Conservation (phyloP, 2,113 vertebrate species). For the Amblyornis subalaris region DNA sequence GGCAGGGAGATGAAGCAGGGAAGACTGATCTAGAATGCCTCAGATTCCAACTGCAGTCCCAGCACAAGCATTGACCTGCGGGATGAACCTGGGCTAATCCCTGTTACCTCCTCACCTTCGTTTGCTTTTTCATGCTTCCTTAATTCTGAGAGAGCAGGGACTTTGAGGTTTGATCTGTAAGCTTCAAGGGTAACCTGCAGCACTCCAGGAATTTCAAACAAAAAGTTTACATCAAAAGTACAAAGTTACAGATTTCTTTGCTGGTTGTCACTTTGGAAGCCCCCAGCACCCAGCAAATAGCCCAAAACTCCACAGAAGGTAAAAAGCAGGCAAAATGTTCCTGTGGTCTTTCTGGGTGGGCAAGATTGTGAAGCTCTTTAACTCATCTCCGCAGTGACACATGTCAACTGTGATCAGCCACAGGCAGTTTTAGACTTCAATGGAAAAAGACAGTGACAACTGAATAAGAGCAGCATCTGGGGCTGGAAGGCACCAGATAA, state of each 20-base stretch:
- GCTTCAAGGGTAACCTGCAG: not conserved
- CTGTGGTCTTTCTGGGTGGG: not conserved
- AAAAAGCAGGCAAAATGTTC: not conserved
- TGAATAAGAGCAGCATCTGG: not conserved
- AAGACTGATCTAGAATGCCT: not conserved
- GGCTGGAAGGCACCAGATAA: not conserved
- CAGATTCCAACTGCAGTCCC: not conserved
- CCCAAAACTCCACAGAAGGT: not conserved
- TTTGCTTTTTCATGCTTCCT: not conserved
- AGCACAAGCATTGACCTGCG: not conserved
- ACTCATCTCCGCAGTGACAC: not conserved
- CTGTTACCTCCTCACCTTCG: not conserved
- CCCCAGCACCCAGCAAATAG: not conserved
- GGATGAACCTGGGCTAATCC: not conserved
- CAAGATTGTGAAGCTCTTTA: not conserved
- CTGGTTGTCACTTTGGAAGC: not conserved
- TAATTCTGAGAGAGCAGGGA: not conserved
- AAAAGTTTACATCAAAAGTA: not conserved
- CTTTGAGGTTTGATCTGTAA: not conserved
- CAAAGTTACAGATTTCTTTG: not conserved
- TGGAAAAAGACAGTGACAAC: not conserved
- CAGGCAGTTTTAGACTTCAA: not conserved
- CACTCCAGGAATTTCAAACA: not conserved
- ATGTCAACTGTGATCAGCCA: not conserved
- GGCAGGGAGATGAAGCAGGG: not conserved